Percentiles rank a stretch among this genome's conserved stretches.
Conservation (phyloP, 2,888 invertebrate species). For the Drosophila crucigera region DNA sequence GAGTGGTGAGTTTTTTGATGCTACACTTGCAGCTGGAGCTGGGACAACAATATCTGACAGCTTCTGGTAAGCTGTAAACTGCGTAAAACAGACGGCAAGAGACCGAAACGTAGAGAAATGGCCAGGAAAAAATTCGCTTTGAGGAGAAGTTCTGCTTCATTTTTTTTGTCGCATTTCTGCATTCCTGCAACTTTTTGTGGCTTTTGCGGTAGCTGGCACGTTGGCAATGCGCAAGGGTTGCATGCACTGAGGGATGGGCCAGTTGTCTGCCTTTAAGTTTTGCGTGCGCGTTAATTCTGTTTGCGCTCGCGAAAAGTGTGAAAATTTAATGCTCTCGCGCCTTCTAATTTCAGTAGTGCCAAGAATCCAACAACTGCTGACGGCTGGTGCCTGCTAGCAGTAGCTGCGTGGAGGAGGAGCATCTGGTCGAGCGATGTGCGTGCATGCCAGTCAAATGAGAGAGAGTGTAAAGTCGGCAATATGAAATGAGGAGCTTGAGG, state of each 20-base stretch:
- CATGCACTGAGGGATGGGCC: constrained; percentile 18
- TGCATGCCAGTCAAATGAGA: constrained; percentile 37
- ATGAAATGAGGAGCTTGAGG: constrained; percentile 10
- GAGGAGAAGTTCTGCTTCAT: constrained; percentile 40
- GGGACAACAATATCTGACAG: constrained; percentile 55
- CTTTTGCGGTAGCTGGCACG: constrained; percentile 64
- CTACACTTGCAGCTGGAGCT: constrained; percentile 1
- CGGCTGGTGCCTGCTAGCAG: background rate
- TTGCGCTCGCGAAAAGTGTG: constrained; percentile 73
- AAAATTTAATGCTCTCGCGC: constrained; percentile 70
- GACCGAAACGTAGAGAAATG: constrained; percentile 33
- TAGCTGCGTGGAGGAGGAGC: constrained; percentile 18
- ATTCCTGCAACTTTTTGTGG: constrained; percentile 74
- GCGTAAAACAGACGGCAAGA: constrained; percentile 35
- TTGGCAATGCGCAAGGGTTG: constrained; percentile 32
- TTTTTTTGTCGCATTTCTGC: constrained; percentile 63
- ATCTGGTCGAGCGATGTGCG: constrained; percentile 50
- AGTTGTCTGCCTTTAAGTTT: constrained; percentile 62
- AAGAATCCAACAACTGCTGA: constrained; percentile 35
- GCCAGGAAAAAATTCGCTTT: constrained; percentile 62
- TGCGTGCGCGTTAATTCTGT: constrained; percentile 71
- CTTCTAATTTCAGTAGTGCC: constrained; percentile 64
- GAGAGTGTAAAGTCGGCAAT: background rate
- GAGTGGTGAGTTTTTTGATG: constrained; percentile 26
- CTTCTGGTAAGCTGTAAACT: constrained; percentile 41